phyloP scores from a whole-genome alignment of 2,888 invertebrate genomes.

The Asteroscopus sphinx region DNA sequence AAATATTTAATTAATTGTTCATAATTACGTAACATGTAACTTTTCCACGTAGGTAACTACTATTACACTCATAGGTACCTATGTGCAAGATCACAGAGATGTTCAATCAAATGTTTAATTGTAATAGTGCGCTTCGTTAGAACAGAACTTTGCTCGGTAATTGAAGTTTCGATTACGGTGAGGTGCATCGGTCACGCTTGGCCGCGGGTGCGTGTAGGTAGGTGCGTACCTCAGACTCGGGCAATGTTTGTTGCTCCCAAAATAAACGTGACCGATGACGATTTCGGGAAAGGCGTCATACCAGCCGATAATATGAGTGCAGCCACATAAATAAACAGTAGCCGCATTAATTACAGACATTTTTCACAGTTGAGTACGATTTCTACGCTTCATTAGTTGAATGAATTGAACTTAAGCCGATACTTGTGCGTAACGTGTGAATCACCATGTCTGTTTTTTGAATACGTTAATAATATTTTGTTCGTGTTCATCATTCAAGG shows the following conservation, averaged over 20 bases:
- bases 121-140: slow-evolving; percentile 24
- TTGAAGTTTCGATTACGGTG: slow-evolving; percentile 38
- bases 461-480: slow-evolving; percentile 26
- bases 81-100: slow-evolving; percentile 21
- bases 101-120: slow-evolving; percentile 48
- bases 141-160: slow-evolving; percentile 31
- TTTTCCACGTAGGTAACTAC: slow-evolving; percentile 35
- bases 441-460: slow-evolving; percentile 39
- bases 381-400: slow-evolving; percentile 68
- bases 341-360: slow-evolving; percentile 70
- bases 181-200: slow-evolving; percentile 48
- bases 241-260: slow-evolving; percentile 70
- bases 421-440: slow-evolving; percentile 47
- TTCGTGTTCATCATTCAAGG: slow-evolving; percentile 34
- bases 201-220: slow-evolving; percentile 27
- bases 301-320: slow-evolving; percentile 71
- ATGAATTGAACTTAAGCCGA: slow-evolving; percentile 54
- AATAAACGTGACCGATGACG: slow-evolving; percentile 82
- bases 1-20: too few relatives aligned
- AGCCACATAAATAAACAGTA: slow-evolving; percentile 70
- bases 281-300: slow-evolving; percentile 80
- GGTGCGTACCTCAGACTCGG: slow-evolving; percentile 29
- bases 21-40: slow-evolving; percentile 26
- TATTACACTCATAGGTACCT: too few relatives aligned
- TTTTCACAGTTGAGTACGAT: slow-evolving; percentile 69